Conservation (phyloP, 2,797 vertebrate species). For the Hyperoplus lanceolatus region DNA sequence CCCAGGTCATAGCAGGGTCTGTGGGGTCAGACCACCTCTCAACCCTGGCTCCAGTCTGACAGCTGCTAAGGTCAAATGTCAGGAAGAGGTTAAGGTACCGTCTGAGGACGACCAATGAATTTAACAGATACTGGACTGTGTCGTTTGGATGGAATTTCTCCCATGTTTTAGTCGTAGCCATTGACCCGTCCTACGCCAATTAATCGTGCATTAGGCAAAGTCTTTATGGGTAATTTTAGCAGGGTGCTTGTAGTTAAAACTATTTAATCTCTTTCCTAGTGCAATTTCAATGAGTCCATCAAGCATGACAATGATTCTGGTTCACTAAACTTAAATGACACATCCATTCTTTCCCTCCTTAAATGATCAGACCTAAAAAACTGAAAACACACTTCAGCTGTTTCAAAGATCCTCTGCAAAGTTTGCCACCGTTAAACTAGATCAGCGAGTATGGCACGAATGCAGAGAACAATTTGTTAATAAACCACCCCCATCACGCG, state of each 20-base stretch:
- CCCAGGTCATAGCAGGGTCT: constrained; percentile 69
- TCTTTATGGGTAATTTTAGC: constrained; percentile 1
- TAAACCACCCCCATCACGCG: constrained; percentile 53
- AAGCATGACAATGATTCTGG: neutral
- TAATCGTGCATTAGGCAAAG: constrained; percentile 9
- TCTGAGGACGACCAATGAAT: constrained; percentile 65
- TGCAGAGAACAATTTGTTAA: constrained; percentile 63
- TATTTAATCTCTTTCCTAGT: constrained; percentile 6
- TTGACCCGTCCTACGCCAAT: constrained; percentile 5
- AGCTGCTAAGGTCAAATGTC: constrained; percentile 80
- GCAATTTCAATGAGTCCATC: constrained; percentile 9
- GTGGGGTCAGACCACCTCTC: constrained; percentile 69
- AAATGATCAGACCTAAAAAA: constrained; percentile 20
- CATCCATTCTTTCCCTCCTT: neutral
- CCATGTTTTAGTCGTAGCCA: constrained; percentile 25
- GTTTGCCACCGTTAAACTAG: constrained; percentile 46
- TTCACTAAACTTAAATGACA: constrained; percentile 22
- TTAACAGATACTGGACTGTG: constrained; percentile 51
- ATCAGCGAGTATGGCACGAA: constrained; percentile 39
- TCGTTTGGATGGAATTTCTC: constrained; percentile 29
- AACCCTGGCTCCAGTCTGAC: constrained; percentile 75
- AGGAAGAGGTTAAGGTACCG: constrained; percentile 54
- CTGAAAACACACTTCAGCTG: constrained; percentile 29
- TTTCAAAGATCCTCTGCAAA: constrained; percentile 40
- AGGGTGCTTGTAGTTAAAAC: constrained; percentile 4